These are phyloP conservation scores for Choloepus hoffmanni DNA, from an alignment of 2,113 vertebrate species.

Conservation along the genomic window DNA sequence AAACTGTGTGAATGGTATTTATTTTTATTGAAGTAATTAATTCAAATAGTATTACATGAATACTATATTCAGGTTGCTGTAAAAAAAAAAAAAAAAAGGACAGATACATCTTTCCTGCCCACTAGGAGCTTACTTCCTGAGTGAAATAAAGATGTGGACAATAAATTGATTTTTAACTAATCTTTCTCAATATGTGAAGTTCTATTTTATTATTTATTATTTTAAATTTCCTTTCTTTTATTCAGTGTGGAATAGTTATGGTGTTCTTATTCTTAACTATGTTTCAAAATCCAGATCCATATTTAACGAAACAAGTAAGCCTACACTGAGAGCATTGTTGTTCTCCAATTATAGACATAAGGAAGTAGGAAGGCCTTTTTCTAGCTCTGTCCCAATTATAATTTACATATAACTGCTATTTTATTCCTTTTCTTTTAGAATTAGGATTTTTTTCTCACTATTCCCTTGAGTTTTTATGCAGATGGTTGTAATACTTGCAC, in stretches of 20 bases:
- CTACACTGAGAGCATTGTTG: not conserved
- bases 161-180: slow-evolving; percentile 41
- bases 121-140: slow-evolving; percentile 76
- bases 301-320: slow-evolving; percentile 21
- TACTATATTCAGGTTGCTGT: not conserved
- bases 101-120: slow-evolving; percentile 71
- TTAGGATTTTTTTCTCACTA: slow-evolving; percentile 35
- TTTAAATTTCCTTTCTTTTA: slow-evolving; percentile 37
- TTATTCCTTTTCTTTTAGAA: slow-evolving; percentile 38
- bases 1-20: slow-evolving; percentile 66
- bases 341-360: not conserved
- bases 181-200: not conserved
- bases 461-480: not conserved
- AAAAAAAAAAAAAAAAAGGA: not conserved
- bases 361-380: not conserved
- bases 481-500: not conserved
- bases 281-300: slow-evolving; percentile 40
- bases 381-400: slow-evolving; percentile 34
- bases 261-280: not conserved
- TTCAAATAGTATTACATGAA: slow-evolving; percentile 20
- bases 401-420: not conserved
- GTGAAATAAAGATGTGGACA: slow-evolving; percentile 50
- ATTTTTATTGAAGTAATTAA: slow-evolving; percentile 17
- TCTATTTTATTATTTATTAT: slow-evolving; percentile 25
- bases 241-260: not conserved